Base-by-base conservation (phyloP, 2,113 vertebrate genomes). In the Riparia riparia region DNA sequence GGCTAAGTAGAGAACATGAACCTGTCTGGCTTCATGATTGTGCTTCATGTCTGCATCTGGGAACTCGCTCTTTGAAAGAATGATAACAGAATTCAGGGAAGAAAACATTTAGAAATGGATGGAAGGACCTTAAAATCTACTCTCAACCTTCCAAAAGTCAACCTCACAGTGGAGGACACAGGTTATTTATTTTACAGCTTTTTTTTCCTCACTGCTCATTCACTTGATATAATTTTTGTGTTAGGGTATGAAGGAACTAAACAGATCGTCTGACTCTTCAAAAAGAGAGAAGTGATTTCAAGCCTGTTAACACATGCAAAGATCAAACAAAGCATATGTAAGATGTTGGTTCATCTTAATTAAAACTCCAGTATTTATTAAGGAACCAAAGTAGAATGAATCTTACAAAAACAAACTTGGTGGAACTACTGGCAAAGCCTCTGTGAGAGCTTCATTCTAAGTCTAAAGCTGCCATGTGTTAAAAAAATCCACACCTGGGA, bases 11-110 rank as follows among this genome's bases (percentile, higher is more conserved):
- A 81, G n/a, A 60, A 31, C 22, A 69, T 17, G 12, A 72, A 54
- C 3, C 10, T 9, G 12, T 34, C 17, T 41, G 31, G 29, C 26
- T 78, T 74, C n/a, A 17, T 17, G 12, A 18, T 0, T 17, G 37
- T 9, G 8, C 34, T 34, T 56, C 61, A 41, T 5, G 7, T 22
- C 29, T 54, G 32, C 7, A 5, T 26, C 61, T 79, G 57, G 34
- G 21, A 86, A 50, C 12, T 37, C 1, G 0, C 31, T 68, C 39
- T 66, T 66, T 41, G 34, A 72, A 71, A 63, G 39, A 80, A 54
- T 8, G 1, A 54, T 45, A 7, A 41, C 2, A 13, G 49, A 80
- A 76, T 49, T 63, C 24, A 68, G 1, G 19, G 44, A 71, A 82
- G 25, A 53, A 79, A 76, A 76, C n/a, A 20, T 18, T 54, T 6